Evolutionary conservation across 2,113 vertebrate genomes (phyloP).

Genomic region (Oceanites oceanicus): DNA sequence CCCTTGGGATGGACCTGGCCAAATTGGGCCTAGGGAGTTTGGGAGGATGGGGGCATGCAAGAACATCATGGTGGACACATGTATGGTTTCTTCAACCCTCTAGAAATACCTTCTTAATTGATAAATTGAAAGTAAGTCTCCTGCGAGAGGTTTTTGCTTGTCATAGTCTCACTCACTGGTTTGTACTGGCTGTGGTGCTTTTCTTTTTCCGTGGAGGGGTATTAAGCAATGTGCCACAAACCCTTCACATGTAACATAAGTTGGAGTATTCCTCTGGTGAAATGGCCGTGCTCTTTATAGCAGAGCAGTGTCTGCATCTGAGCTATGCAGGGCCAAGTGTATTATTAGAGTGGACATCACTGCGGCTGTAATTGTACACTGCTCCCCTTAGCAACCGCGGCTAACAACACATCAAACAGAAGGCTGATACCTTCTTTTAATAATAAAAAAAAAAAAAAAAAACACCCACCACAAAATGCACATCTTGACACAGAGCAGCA

Average conservation of each 20-base stretch:
- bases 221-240: conserved; percentile 22
- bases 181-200: not conserved
- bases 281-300: conserved; percentile 77
- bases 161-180: not conserved
- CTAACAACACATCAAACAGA: conserved; percentile 82
- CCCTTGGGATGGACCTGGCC: not conserved
- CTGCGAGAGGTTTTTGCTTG: not conserved
- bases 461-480: not conserved
- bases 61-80: not conserved
- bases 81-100: not conserved
- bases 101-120: not conserved
- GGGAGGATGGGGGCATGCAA: not conserved
- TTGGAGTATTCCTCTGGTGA: conserved; percentile 70
- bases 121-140: not conserved
- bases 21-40: not conserved
- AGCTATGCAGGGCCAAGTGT: conserved; percentile 77
- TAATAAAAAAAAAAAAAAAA: not conserved
- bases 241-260: conserved; percentile 65
- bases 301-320: conserved; percentile 75
- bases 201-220: not conserved
- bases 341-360: conserved; percentile 82
- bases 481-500: conserved; percentile 3
- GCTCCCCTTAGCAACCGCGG: conserved; percentile 72
- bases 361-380: conserved; percentile 76
- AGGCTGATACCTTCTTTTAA: conserved; percentile 74